Evolutionary conservation across 2,888 invertebrate species (phyloP).

Genomic region (Scrobipalpa costella): DNA sequence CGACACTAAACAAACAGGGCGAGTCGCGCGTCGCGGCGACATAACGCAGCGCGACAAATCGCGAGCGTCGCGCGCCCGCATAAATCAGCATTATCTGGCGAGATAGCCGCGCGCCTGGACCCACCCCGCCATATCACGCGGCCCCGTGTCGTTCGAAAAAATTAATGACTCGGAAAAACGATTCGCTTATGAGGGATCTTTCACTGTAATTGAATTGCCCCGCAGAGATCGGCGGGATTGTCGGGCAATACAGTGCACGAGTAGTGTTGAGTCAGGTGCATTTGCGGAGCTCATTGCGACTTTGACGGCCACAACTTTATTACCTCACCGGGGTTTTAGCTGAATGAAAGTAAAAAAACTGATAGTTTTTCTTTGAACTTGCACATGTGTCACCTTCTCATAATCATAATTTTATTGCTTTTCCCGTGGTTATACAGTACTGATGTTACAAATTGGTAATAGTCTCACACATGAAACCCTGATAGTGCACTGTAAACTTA

Average conservation of each 20-base stretch:
- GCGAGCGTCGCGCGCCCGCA: slow-evolving; percentile 73
- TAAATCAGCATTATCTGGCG: slow-evolving; percentile 82
- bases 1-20: slow-evolving; percentile 60
- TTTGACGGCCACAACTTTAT: slow-evolving; percentile 12
- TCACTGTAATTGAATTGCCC: slow-evolving; percentile 81
- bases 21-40: slow-evolving; percentile 58
- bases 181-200: slow-evolving; percentile 82
- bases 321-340: not conserved
- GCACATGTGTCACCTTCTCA: too few species aligned
- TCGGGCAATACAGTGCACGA: slow-evolving; percentile 58
- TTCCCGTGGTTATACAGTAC: too few species aligned
- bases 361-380: not conserved
- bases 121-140: slow-evolving; percentile 75
- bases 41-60: slow-evolving; percentile 74
- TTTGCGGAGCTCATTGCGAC: slow-evolving; percentile 24
- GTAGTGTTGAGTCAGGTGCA: slow-evolving; percentile 56
- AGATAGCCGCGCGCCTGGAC: slow-evolving; percentile 76
- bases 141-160: slow-evolving; percentile 80
- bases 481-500: too few species aligned
- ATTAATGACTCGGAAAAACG: slow-evolving; percentile 82
- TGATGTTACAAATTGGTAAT: too few species aligned
- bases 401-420: too few species aligned
- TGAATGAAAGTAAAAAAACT: not conserved
- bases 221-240: slow-evolving; percentile 72
- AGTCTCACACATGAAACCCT: too few species aligned